Base-by-base conservation (phyloP, 2,797 vertebrate species). In the Onychomys torridus region DNA sequence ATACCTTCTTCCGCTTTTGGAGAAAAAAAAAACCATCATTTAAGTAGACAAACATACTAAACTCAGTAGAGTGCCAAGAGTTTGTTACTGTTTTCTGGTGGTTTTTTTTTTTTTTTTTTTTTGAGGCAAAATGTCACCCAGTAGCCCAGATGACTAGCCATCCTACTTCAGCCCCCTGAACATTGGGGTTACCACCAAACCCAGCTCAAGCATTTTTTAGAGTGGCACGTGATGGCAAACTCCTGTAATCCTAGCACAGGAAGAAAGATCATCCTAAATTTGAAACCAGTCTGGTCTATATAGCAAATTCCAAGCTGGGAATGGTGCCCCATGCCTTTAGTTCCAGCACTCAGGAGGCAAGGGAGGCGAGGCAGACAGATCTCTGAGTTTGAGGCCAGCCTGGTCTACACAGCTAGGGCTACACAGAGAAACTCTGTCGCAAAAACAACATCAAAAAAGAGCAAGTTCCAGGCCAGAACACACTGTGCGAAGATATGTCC, bases 1-100 rank as follows among this genome's bases (percentile, higher is more conserved):
- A 91, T 40, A 69, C 0, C 90, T 32, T 88, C 83, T 77, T 43
- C 34, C 34, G 93, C 59, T 75, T 87, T 0, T 79, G 14, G 0
- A 94, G 25, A 29, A 34, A 78, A 52, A 43, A 34, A 81, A 27
- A 29, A 9, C 82, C 46, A 82, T 49, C 71, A 91, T 78, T 93
- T 87, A 91, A 85, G 85, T 29, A 93, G n/a, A 89, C 75, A 82
- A 1, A 37, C 21, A 93, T 3, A 92, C 14, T 67, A 94, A 95
- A 90, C n/a, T 88, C 49, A 95, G 29, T 21, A 84, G 2, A 91
- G 90, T 52, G 49, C 29, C 25, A 82, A 76, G 21, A 76, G 21
- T 63, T 89, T 61, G 29, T 25, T 61, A 34, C 14, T 76, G 10
- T 49, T 61, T 49, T 61, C 25, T 57, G 16, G 52, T 11, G n/a